Conservation (phyloP, 2,797 vertebrate species). For the Leptodactylus fallax region DNA sequence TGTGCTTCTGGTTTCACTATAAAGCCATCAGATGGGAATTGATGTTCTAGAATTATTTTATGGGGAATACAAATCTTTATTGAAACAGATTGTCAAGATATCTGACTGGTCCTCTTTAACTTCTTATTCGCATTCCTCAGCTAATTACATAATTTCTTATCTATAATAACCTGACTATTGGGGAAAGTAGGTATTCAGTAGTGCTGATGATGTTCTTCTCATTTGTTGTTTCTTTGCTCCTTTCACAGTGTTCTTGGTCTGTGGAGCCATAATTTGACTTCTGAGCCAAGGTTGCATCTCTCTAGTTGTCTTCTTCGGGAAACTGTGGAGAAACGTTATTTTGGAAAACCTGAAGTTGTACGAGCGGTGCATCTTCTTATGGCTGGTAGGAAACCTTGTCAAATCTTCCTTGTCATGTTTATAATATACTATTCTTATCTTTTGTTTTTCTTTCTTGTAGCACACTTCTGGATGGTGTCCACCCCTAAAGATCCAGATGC, state of each 20-base stretch:
- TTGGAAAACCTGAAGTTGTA: constrained; percentile 71
- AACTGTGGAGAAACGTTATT: constrained; percentile 78
- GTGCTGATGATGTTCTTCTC: background rate
- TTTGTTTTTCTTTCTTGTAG: constrained; percentile 56
- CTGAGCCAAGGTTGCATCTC: constrained; percentile 77
- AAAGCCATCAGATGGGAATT: background rate
- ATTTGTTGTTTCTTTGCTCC: background rate
- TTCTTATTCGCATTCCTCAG: background rate
- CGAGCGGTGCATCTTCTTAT: constrained; percentile 78
- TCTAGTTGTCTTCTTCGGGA: constrained; percentile 76
- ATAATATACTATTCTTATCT: background rate
- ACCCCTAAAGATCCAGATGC: constrained; percentile 76
- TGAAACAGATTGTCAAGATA: too few species aligned
- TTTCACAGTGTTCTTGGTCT: constrained; percentile 77
- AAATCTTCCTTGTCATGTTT: background rate
- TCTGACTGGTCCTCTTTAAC: background rate
- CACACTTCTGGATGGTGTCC: constrained; percentile 75
- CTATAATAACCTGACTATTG: background rate
- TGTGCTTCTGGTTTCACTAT: too few species aligned
- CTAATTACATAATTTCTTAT: background rate
- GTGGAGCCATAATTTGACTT: constrained; percentile 70
- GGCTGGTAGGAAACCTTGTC: constrained; percentile 72
- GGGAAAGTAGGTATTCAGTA: background rate
- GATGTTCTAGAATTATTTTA: background rate
- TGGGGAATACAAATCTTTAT: background rate